Evolutionary conservation across 2,888 invertebrate genomes (phyloP).

Genomic region (Perdita meconis): DNA sequence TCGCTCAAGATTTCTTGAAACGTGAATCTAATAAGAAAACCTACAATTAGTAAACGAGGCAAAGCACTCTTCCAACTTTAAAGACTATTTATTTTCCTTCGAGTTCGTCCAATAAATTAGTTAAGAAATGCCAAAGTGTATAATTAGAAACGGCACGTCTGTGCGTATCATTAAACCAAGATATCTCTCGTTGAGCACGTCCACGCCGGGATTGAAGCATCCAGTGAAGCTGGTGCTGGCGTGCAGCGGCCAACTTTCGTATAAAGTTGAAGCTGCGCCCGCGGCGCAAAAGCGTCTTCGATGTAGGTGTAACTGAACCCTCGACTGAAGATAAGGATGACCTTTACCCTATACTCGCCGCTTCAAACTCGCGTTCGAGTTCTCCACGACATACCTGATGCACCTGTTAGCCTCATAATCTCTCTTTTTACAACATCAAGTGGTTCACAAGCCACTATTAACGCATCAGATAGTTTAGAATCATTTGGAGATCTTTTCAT

Average conservation of each 20-base stretch:
- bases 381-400: slow-evolving; percentile 11
- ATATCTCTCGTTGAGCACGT: slow-evolving; percentile 66
- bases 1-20: too few relatives aligned
- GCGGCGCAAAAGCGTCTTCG: slow-evolving; percentile 66
- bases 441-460: too few relatives aligned
- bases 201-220: slow-evolving; percentile 66
- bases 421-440: neutral
- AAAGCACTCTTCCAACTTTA: too few relatives aligned
- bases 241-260: slow-evolving; percentile 58
- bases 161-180: slow-evolving; percentile 60
- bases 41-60: too few relatives aligned
- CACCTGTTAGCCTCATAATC: neutral
- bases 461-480: too few relatives aligned
- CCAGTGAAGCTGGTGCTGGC: slow-evolving; percentile 49
- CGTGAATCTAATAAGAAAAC: too few relatives aligned
- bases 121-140: slow-evolving; percentile 52
- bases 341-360: slow-evolving; percentile 49
- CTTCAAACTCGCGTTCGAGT: slow-evolving; percentile 42
- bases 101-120: slow-evolving; percentile 52
- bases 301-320: slow-evolving; percentile 65
- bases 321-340: slow-evolving; percentile 65
- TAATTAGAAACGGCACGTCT: slow-evolving; percentile 53
- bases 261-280: slow-evolving; percentile 65
- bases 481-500: too few relatives aligned
- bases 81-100: neutral